Evolutionary conservation across 53 echinoderm and acorn worm genomes (phyloP).

Genomic region (Holothuria scabra): DNA sequence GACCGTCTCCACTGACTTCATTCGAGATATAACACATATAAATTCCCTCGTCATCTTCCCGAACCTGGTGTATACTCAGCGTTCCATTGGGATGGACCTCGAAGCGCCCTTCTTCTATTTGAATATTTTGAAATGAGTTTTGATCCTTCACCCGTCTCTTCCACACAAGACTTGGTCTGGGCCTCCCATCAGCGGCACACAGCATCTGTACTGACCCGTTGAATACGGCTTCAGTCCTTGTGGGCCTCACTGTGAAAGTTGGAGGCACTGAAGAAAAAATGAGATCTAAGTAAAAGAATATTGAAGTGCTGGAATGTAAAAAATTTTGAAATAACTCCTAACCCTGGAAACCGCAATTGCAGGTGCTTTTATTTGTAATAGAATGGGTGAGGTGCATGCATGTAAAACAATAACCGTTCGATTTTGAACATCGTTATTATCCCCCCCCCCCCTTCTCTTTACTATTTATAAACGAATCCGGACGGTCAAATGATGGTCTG

Average conservation of each 20-base stretch:
- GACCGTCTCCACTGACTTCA: constrained; percentile 75
- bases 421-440: too few relatives aligned
- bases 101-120: constrained; percentile 53
- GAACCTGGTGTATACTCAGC: constrained; percentile 72
- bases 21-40: constrained; percentile 89
- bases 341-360: too few relatives aligned
- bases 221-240: constrained; percentile 65
- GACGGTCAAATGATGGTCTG: too few relatives aligned
- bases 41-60: constrained; percentile 76
- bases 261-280: constrained; percentile 32
- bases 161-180: constrained; percentile 82
- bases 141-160: constrained; percentile 56
- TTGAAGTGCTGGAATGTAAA: too few relatives aligned
- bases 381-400: too few relatives aligned
- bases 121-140: constrained; percentile 6
- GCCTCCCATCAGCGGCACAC: constrained; percentile 73
- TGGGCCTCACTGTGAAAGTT: constrained; percentile 1
- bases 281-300: neutral
- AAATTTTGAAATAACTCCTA: too few relatives aligned
- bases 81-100: constrained; percentile 79
- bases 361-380: too few relatives aligned
- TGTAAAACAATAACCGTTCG: too few relatives aligned
- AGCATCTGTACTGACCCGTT: constrained; percentile 73
- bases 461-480: too few relatives aligned
- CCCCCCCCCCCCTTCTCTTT: too few relatives aligned